Percentiles rank a stretch among this genome's conserved stretches.
These are phyloP conservation scores for Stenodema calcarata DNA, from an alignment of 2,888 invertebrate genomes.

Conservation along the genomic window DNA sequence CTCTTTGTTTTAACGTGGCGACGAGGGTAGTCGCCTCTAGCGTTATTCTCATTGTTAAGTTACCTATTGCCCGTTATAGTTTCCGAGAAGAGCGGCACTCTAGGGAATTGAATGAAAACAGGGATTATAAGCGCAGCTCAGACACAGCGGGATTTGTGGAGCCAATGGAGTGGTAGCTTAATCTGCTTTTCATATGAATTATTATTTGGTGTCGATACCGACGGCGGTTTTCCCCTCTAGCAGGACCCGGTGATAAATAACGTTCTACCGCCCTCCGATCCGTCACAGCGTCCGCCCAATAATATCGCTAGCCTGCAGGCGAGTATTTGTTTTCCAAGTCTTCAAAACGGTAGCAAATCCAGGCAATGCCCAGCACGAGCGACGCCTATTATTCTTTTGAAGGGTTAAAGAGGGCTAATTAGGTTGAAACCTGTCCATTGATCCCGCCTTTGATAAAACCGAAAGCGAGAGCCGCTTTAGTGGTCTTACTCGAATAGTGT, in stretches of 20 bases:
- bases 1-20: too few relatives aligned
- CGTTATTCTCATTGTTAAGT: neutral
- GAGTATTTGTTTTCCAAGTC: neutral
- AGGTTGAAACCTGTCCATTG: too few relatives aligned
- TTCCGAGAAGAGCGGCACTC: neutral
- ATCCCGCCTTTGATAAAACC: too few relatives aligned
- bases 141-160: neutral
- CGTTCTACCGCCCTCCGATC: neutral
- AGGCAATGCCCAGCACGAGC: neutral
- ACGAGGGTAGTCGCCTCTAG: neutral
- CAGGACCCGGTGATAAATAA: slow-evolving; percentile 10
- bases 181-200: slow-evolving; percentile 22
- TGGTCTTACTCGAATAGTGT: too few relatives aligned
- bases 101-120: slow-evolving; percentile 40
- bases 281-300: neutral
- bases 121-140: neutral
- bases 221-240: neutral
- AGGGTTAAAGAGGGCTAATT: neutral
- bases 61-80: neutral
- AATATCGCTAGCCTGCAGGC: slow-evolving; percentile 25
- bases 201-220: slow-evolving; percentile 20
- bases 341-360: neutral
- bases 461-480: too few relatives aligned
- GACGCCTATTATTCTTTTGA: neutral
- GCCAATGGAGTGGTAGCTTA: slow-evolving; percentile 11